These are phyloP conservation scores for Cryptoprocta ferox DNA, from an alignment of 2,797 vertebrate genomes.

Conservation along the genomic window DNA sequence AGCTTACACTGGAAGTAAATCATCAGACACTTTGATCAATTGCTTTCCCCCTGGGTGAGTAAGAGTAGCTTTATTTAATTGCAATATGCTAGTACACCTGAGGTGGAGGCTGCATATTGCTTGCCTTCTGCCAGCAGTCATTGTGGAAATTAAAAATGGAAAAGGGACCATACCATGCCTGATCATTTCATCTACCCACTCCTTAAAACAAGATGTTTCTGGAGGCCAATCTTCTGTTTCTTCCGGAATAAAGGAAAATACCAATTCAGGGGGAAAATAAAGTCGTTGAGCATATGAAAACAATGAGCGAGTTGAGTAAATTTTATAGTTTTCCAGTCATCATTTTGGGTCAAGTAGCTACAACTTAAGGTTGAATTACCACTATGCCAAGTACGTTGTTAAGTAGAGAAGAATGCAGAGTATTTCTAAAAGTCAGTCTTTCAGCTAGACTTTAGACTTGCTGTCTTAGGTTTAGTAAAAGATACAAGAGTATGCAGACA, in stretches of 20 bases:
- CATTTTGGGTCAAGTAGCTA: not conserved
- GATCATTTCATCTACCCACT: constrained; percentile 29
- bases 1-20: constrained; percentile 37
- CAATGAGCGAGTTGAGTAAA: not conserved
- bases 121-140: constrained; percentile 55
- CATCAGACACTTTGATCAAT: constrained; percentile 61
- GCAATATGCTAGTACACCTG: constrained; percentile 65
- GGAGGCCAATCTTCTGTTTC: not conserved
- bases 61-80: constrained; percentile 55
- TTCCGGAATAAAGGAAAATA: constrained; percentile 26
- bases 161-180: not conserved
- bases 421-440: not conserved
- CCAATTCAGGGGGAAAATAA: not conserved
- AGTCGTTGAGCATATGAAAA: not conserved
- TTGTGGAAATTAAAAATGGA: constrained; percentile 55
- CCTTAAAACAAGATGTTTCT: constrained; percentile 52
- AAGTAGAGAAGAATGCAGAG: not conserved
- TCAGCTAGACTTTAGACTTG: not conserved
- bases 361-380: not conserved
- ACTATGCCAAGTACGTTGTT: not conserved
- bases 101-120: constrained; percentile 33
- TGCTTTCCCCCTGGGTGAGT: constrained; percentile 9
- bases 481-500: not conserved
- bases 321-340: not conserved
- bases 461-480: not conserved